phyloP scores from a whole-genome alignment of 2,888 invertebrate genomes.

The Acanthoscelides obtectus region DNA sequence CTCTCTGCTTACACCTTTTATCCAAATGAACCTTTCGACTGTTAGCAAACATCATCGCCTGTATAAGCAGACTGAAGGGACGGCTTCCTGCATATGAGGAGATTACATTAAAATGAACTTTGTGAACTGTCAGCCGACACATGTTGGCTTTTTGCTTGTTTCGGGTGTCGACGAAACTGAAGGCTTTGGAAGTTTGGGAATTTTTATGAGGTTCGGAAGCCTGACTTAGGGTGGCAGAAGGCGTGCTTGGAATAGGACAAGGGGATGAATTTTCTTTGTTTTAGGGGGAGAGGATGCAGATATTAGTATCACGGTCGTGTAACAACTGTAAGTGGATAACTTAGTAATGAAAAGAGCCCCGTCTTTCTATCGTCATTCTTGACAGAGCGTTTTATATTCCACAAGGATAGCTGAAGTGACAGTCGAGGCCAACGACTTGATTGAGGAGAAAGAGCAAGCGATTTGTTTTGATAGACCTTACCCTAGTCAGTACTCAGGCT shows the following conservation, averaged over 20 bases:
- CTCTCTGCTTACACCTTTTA: too few species aligned
- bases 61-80: not conserved
- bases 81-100: not conserved
- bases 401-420: too few species aligned
- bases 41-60: not conserved
- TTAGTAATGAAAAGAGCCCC: too few species aligned
- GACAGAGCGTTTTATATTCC: too few species aligned
- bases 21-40: not conserved
- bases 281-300: not conserved
- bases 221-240: not conserved
- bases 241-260: not conserved
- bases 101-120: not conserved
- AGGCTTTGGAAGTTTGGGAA: not conserved
- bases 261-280: too few species aligned
- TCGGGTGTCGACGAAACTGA: not conserved
- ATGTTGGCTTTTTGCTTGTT: not conserved
- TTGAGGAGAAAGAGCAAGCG: too few species aligned
- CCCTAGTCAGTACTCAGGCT: too few species aligned
- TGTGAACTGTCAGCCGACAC: not conserved
- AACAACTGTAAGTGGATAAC: too few species aligned
- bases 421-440: too few species aligned
- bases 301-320: too few species aligned
- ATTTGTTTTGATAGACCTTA: too few species aligned
- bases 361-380: too few species aligned
- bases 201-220: not conserved